phyloP scores from a whole-genome alignment of 2,113 vertebrate genomes.

The Pelecanoides urinatrix region DNA sequence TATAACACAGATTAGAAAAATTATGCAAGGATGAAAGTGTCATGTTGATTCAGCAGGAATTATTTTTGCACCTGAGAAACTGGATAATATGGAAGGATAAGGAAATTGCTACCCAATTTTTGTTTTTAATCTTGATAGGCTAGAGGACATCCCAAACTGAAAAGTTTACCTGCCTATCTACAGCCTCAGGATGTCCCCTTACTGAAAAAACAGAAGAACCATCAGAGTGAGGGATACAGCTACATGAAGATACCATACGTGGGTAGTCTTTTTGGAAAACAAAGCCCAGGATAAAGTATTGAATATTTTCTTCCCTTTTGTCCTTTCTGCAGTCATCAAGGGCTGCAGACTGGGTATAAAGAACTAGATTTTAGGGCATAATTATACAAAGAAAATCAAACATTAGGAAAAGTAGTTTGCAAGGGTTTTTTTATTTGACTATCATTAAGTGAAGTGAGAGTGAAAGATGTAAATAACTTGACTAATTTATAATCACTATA shows the following conservation, averaged over 20 bases:
- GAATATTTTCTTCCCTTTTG: not conserved
- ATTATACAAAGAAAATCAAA: conserved; percentile 51
- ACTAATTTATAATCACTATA: not conserved
- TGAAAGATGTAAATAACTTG: conserved; percentile 42
- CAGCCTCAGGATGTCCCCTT: not conserved
- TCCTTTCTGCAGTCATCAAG: not conserved
- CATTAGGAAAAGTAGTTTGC: conserved; percentile 13
- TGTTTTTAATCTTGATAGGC: not conserved
- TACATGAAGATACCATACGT: not conserved
- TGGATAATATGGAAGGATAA: not conserved
- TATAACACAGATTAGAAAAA: not conserved
- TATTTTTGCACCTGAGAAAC: not conserved
- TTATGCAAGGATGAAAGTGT: not conserved
- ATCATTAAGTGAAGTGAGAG: conserved; percentile 21
- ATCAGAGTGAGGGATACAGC: not conserved
- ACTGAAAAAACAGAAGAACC: not conserved
- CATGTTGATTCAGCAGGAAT: not conserved
- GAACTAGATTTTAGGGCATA: conserved; percentile 18
- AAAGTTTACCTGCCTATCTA: not conserved
- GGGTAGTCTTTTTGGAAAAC: not conserved
- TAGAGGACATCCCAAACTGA: not conserved
- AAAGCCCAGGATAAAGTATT: not conserved
- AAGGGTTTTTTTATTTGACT: not conserved
- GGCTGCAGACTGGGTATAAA: not conserved
- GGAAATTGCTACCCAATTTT: not conserved